Conservation (phyloP, 2,797 vertebrate species). For the Xenops minutus region DNA sequence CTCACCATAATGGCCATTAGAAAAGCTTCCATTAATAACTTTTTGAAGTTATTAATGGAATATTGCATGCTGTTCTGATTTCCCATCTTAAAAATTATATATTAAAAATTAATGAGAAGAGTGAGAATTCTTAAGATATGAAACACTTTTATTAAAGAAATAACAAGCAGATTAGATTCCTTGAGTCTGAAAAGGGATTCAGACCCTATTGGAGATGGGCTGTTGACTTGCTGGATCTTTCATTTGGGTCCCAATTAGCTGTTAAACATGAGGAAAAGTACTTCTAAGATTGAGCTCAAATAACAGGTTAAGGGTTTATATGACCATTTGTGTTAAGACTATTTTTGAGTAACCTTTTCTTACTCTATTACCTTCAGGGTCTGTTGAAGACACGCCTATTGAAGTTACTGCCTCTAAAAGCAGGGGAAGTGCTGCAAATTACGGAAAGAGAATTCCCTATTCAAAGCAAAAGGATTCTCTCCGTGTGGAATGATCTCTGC, state of each 20-base stretch:
- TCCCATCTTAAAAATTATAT: not conserved
- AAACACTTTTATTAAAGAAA: not conserved
- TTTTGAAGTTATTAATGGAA: no score
- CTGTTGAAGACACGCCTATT: not conserved
- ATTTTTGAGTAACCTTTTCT: constrained; percentile 23
- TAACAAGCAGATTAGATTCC: not conserved
- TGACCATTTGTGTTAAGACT: not conserved
- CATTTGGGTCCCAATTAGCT: not conserved
- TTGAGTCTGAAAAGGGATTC: not conserved
- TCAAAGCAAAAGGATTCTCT: not conserved
- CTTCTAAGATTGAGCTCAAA: not conserved
- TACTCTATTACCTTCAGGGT: constrained; percentile 24
- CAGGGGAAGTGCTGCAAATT: not conserved
- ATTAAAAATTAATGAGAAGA: not conserved
- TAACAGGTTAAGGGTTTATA: not conserved
- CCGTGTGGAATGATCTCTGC: not conserved
- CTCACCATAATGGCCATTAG: no score
- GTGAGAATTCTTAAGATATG: not conserved
- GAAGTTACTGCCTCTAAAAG: not conserved
- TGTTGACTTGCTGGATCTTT: not conserved
- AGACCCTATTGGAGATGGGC: not conserved
- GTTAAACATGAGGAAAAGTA: not conserved
- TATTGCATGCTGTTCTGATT: not conserved
- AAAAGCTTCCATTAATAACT: no score
- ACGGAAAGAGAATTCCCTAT: not conserved